These are phyloP conservation scores for Hymenochirus boettgeri DNA, from an alignment of 2,113 vertebrate species.

Conservation along the genomic window DNA sequence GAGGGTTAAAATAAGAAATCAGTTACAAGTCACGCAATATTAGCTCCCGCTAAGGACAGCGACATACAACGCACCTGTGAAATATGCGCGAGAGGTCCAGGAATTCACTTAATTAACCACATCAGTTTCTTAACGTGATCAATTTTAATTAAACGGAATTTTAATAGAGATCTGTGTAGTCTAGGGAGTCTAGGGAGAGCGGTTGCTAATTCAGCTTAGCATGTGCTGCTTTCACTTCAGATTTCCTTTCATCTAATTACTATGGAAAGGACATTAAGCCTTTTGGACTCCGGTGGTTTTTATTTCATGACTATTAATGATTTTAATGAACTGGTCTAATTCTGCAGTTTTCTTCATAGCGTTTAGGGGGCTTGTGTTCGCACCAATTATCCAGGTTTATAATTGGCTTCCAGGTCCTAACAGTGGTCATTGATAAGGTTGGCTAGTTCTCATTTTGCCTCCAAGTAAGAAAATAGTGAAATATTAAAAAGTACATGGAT, in stretches of 20 bases:
- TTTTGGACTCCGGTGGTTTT: conserved; percentile 97
- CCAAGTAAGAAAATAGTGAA: conserved; percentile 58
- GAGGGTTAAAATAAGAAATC: conserved; percentile 63
- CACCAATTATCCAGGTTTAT: conserved; percentile 80
- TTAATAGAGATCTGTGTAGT: conserved; percentile 90
- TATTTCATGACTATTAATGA: conserved; percentile 99
- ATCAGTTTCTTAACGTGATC: conserved; percentile 98
- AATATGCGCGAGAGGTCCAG: conserved; percentile 79
- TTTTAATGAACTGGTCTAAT: conserved; percentile 99
- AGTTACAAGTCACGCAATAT: conserved; percentile 53
- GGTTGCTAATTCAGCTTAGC: conserved; percentile 83
- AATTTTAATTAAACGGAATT: conserved; percentile 98
- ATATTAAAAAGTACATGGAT: conserved; percentile 40
- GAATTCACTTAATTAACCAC: conserved; percentile 98
- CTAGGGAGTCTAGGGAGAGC: conserved; percentile 77
- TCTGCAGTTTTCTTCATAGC: conserved; percentile 90
- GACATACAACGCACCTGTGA: conserved; percentile 76
- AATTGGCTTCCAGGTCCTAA: conserved; percentile 82
- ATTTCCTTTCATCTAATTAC: conserved; percentile 97
- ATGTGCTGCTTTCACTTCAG: conserved; percentile 89
- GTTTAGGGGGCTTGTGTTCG: conserved; percentile 83
- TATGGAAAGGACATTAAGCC: conserved; percentile 98
- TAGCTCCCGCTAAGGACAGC: conserved; percentile 66
- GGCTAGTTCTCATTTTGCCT: conserved; percentile 64
- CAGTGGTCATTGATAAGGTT: conserved; percentile 78